A percentile compares a stretch with the other conserved stretches of the same genome.
These are phyloP conservation scores for Elmis aenea DNA, from an alignment of 2,888 invertebrate species.

Conservation along the genomic window DNA sequence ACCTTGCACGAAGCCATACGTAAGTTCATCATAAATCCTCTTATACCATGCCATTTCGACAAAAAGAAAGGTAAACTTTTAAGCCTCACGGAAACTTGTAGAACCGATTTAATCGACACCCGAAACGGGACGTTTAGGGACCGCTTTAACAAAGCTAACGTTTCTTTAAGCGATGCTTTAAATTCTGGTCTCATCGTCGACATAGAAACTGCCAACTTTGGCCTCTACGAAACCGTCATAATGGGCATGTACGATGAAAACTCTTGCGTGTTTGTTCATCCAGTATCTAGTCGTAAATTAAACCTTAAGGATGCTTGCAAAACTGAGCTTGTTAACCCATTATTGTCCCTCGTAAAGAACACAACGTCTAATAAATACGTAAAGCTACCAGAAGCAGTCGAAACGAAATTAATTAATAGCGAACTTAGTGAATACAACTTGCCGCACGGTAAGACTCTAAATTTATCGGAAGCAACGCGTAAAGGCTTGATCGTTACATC, in stretches of 20 bases:
- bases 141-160: slow-evolving; percentile 59
- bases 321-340: slow-evolving; percentile 72
- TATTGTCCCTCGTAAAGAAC: slow-evolving; percentile 70
- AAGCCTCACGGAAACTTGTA: slow-evolving; percentile 73
- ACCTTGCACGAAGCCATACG: slow-evolving; percentile 81
- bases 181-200: slow-evolving; percentile 77
- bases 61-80: slow-evolving; percentile 66
- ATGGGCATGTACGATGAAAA: slow-evolving; percentile 73
- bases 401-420: slow-evolving; percentile 62
- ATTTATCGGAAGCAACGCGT: slow-evolving; percentile 68
- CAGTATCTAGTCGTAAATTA: slow-evolving; percentile 68
- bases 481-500: slow-evolving; percentile 73
- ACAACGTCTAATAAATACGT: slow-evolving; percentile 66
- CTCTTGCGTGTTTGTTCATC: slow-evolving; percentile 67
- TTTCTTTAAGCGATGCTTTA: slow-evolving; percentile 70
- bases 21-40: slow-evolving; percentile 73
- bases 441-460: slow-evolving; percentile 60
- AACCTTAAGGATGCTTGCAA: slow-evolving; percentile 68
- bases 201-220: slow-evolving; percentile 77
- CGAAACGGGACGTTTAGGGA: slow-evolving; percentile 73
- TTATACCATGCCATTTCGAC: slow-evolving; percentile 76
- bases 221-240: slow-evolving; percentile 70
- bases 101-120: slow-evolving; percentile 74
- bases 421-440: slow-evolving; percentile 58
- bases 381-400: slow-evolving; percentile 66